Evolutionary conservation across 2,888 invertebrate species (phyloP), one percentile per base, ranked within the genome.

Genomic region (Protonemura montana): DNA sequence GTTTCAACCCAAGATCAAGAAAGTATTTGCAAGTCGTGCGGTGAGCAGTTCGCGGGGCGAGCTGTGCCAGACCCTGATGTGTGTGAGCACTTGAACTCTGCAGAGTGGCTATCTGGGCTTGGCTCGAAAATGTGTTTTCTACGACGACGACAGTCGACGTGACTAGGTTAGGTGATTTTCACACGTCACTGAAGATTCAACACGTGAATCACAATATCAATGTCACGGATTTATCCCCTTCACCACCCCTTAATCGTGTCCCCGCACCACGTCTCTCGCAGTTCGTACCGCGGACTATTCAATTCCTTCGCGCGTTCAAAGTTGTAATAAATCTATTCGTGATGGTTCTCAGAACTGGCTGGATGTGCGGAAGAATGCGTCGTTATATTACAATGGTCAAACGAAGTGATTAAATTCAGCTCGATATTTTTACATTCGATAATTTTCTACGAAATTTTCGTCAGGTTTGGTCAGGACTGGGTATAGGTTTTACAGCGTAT

Each of bases 131-230:
- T 85, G 30, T 76, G 83, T 84, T 59, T 84, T 76, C 16, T 76
- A 84, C 59, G 30, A 35, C 82, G 41, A 26, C 26, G 42, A 28
- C 81, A n/a, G 82, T 10, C 84, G 59, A 86, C 86, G 86, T 86
- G 86, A 76, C 83, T 35, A n/a, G 83, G 77, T 26, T 83, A 28
- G 29, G 42, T 30, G 83, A 86, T 86, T 83, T 76, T 83, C 83
- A 76, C 83, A 77, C 83, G 83, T 83, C 86, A 86, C 86, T 25
- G 26, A 41, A 41, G 25, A 83, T 83, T 21, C 83, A 84, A 26
- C 28, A 76, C 84, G 84, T 84, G 84, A 84, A 84, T 84, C 76
- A 42, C 84, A 84, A 84, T 84, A 59, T 59, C 84, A 84, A 27
- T 84, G 84, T 59, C 84, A 84, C 76, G 84, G 28, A 76, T 84